phyloP scores from a whole-genome alignment of 2,888 invertebrate genomes.

The Hyppa rectilinea region DNA sequence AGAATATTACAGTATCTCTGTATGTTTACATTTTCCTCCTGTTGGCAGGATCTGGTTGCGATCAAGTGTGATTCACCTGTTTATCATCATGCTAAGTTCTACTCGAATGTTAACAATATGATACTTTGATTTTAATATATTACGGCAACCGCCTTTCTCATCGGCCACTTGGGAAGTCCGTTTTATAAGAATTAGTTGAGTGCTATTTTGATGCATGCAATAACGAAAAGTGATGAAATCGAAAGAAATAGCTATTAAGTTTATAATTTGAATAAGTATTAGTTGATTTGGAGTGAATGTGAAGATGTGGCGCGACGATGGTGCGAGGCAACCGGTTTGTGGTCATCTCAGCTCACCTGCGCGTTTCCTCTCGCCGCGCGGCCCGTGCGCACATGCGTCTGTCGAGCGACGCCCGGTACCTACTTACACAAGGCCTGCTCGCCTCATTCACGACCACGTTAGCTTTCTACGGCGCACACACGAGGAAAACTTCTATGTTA shows the following conservation, averaged over 20 bases:
- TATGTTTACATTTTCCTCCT: slow-evolving; percentile 32
- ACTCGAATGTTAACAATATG: slow-evolving; percentile 15
- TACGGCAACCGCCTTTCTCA: slow-evolving; percentile 24
- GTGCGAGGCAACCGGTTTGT: slow-evolving; percentile 83
- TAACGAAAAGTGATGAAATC: slow-evolving; percentile 54
- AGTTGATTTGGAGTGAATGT: slow-evolving; percentile 64
- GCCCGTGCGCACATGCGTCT: slow-evolving; percentile 47
- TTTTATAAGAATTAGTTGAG: slow-evolving; percentile 24
- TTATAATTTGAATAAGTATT: slow-evolving; percentile 66
- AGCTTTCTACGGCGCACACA: slow-evolving; percentile 81
- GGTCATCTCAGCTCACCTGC: slow-evolving; percentile 80
- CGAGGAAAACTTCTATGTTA: slow-evolving; percentile 74
- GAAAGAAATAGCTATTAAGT: slow-evolving; percentile 50
- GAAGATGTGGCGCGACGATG: slow-evolving; percentile 71
- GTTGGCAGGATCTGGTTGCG: slow-evolving; percentile 34
- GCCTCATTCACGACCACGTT: slow-evolving; percentile 80
- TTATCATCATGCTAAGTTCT: slow-evolving; percentile 20
- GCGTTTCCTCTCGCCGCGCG: slow-evolving; percentile 64
- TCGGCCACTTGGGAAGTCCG: slow-evolving; percentile 18
- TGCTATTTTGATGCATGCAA: slow-evolving; percentile 25
- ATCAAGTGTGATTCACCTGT: slow-evolving; percentile 48
- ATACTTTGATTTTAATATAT: slow-evolving; percentile 19
- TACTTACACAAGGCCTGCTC: slow-evolving; percentile 71
- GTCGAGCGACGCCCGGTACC: slow-evolving; percentile 45
- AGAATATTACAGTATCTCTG: slow-evolving; percentile 9